Evolutionary conservation across 1,140 invertebrate genomes (phyloP).

Genomic region (Achroia grisella): DNA sequence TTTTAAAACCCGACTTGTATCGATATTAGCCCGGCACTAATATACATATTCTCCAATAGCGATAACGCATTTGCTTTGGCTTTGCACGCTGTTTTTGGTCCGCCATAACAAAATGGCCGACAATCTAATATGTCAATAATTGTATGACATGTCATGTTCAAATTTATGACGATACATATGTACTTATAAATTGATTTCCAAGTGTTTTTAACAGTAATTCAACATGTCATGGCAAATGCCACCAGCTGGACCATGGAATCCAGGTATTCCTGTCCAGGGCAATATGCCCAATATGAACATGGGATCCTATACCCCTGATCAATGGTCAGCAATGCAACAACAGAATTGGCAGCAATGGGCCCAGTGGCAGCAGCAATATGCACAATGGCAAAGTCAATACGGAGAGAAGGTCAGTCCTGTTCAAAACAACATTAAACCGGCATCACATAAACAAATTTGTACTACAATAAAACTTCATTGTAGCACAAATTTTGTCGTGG

Average conservation of each 20-base stretch:
- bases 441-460: too few relatives aligned
- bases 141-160: not conserved
- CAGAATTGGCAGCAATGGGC: slow-evolving; percentile 90
- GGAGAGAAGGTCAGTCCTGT: slow-evolving; percentile 79
- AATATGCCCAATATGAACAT: slow-evolving; percentile 72
- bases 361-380: slow-evolving; percentile 88
- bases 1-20: too few relatives aligned
- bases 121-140: not conserved
- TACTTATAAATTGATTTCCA: not conserved
- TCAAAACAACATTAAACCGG: too few relatives aligned
- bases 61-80: too few relatives aligned
- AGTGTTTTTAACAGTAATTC: not conserved
- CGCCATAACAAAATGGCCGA: slow-evolving; percentile 19
- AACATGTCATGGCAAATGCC: slow-evolving; percentile 59
- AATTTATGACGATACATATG: not conserved
- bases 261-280: slow-evolving; percentile 37
- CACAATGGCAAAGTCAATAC: slow-evolving; percentile 88
- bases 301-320: slow-evolving; percentile 79
- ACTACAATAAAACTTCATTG: too few relatives aligned
- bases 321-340: slow-evolving; percentile 81
- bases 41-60: not conserved
- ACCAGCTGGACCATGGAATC: slow-evolving; percentile 36
- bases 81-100: too few relatives aligned
- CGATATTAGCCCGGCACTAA: not conserved
- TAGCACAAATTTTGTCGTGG: too few relatives aligned